Conservation (phyloP, 2,797 vertebrate genomes). For the Dicrostonyx torquatus region DNA sequence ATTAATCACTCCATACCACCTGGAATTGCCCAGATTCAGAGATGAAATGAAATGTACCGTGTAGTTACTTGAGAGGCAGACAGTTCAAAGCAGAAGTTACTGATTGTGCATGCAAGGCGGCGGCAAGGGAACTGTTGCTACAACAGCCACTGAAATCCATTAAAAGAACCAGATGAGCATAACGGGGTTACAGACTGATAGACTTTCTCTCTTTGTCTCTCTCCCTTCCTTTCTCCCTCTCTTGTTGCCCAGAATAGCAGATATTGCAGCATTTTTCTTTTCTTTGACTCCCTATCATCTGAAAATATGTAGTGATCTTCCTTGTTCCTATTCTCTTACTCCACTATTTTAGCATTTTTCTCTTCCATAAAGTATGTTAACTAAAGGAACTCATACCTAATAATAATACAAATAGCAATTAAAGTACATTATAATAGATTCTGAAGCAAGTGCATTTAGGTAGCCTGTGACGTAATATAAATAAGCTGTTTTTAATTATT, state of each 20-base stretch:
- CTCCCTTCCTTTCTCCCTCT: not conserved
- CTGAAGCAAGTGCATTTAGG: not conserved
- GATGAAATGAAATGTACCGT: not conserved
- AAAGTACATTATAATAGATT: constrained; percentile 37
- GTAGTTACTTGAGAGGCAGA: not conserved
- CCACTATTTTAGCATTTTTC: constrained; percentile 49
- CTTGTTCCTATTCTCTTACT: constrained; percentile 10
- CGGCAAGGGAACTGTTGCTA: constrained; percentile 43
- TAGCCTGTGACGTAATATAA: constrained; percentile 11
- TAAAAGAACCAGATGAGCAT: not conserved
- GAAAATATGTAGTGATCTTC: not conserved
- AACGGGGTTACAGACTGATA: not conserved
- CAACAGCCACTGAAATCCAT: constrained; percentile 32
- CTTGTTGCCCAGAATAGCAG: constrained; percentile 12
- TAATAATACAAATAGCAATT: constrained; percentile 46
- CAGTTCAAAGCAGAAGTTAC: constrained; percentile 41
- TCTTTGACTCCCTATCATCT: constrained; percentile 36
- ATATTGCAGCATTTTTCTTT: not conserved
- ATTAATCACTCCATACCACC: constrained; percentile 48
- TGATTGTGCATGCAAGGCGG: not conserved
- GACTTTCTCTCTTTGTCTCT: not conserved
- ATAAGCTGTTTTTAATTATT: not conserved
- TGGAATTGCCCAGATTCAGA: constrained; percentile 1
- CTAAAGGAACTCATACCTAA: constrained; percentile 5
- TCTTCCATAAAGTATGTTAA: constrained; percentile 14